Conservation (phyloP, 2,797 vertebrate genomes). For the Okamejei kenojei region DNA sequence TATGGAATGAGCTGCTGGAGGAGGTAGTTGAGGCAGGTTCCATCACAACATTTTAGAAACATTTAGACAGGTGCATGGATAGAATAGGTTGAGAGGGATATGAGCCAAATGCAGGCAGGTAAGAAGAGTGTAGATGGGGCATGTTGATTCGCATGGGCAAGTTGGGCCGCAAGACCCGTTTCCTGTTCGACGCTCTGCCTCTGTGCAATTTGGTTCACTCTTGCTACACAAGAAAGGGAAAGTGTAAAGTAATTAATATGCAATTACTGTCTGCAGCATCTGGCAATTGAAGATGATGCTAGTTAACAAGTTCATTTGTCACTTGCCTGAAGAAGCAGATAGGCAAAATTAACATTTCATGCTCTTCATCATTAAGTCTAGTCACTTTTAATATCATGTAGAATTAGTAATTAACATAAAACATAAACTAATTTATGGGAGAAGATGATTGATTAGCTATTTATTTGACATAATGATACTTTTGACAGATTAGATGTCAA, state of each 20-base stretch:
- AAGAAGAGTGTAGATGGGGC: no score
- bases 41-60: no score
- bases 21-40: no score
- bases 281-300: background rate
- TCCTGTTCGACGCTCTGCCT: no score
- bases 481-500: background rate
- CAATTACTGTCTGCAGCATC: background rate
- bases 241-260: background rate
- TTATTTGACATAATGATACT: background rate
- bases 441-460: background rate
- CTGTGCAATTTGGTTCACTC: background rate
- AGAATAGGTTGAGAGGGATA: no score
- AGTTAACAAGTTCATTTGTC: background rate
- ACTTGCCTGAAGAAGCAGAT: background rate
- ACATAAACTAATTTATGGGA: background rate
- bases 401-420: background rate
- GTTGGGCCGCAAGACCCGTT: no score
- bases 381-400: background rate
- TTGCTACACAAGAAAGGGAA: background rate
- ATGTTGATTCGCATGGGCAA: no score
- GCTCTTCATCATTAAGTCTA: background rate
- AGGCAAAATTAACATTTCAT: background rate
- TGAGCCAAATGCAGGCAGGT: no score
- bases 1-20: no score
- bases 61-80: no score